phyloP scores from a whole-genome alignment of 1,140 invertebrate genomes.

The Aphelinus certus region DNA sequence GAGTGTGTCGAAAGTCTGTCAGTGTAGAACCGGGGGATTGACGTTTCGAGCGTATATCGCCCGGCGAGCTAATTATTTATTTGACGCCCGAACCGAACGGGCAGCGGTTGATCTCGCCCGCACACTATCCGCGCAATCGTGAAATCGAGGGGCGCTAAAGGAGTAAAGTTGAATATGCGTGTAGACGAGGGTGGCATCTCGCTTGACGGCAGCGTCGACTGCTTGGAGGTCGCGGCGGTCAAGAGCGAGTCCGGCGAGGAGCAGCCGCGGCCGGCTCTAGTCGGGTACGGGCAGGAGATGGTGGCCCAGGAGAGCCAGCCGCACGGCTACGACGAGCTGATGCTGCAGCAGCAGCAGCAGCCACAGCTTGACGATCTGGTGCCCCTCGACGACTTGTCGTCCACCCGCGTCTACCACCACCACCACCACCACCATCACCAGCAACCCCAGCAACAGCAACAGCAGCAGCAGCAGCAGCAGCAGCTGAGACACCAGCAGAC shows the following conservation, averaged over 20 bases:
- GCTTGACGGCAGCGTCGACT: slow-evolving; percentile 48
- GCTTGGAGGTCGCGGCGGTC: background rate
- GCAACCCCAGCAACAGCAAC: slow-evolving; percentile 26
- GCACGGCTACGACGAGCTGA: slow-evolving; percentile 42
- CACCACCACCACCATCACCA: background rate
- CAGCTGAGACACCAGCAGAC: slow-evolving; percentile 45
- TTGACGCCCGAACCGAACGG: no score
- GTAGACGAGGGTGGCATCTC: slow-evolving; percentile 55
- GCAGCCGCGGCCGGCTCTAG: background rate
- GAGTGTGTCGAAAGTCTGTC: no score
- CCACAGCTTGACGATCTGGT: slow-evolving; percentile 38
- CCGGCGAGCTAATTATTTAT: no score
- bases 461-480: slow-evolving; percentile 43
- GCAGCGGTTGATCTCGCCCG: background rate
- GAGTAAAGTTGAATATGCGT: background rate
- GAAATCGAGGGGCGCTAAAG: background rate
- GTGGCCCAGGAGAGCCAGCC: slow-evolving; percentile 45
- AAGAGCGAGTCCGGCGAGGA: background rate
- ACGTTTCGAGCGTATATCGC: no score
- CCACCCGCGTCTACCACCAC: background rate
- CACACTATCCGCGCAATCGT: background rate
- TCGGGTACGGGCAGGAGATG: slow-evolving; percentile 40
- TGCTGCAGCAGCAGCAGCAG: slow-evolving; percentile 37
- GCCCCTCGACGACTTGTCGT: slow-evolving; percentile 33
- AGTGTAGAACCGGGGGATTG: no score